These are phyloP conservation scores for Eristalinus sepulchralis DNA, from an alignment of 2,888 invertebrate species.

Conservation along the genomic window DNA sequence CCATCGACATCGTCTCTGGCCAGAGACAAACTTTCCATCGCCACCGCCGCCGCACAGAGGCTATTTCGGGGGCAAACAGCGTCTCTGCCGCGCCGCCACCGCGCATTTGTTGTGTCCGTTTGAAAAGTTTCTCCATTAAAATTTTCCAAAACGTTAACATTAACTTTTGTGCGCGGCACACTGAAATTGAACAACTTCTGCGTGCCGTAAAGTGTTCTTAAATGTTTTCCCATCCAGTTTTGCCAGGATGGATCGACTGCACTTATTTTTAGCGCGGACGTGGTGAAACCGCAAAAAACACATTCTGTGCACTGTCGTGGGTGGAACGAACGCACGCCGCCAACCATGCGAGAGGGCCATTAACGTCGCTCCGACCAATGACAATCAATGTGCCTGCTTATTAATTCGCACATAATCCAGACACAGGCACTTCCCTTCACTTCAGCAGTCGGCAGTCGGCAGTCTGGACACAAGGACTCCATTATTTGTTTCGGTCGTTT, in stretches of 20 bases:
- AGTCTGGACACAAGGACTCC: background rate
- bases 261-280: constrained; percentile 54
- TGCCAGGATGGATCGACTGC: constrained; percentile 32
- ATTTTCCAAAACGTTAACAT: constrained; percentile 65
- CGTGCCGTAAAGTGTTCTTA: constrained; percentile 28
- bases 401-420: constrained; percentile 57
- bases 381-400: constrained; percentile 57
- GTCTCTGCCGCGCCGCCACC: background rate
- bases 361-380: constrained; percentile 48
- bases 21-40: constrained; percentile 52
- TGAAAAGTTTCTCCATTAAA: constrained; percentile 65
- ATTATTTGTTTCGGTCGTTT: constrained; percentile 14
- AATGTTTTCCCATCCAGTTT: background rate
- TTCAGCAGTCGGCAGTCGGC: background rate
- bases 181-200: constrained; percentile 61
- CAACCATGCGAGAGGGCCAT: constrained; percentile 21
- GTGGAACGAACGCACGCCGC: background rate
- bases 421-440: constrained; percentile 21
- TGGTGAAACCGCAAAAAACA: constrained; percentile 42
- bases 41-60: background rate
- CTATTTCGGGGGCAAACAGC: constrained; percentile 44
- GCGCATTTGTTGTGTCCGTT: constrained; percentile 31
- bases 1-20: constrained; percentile 46
- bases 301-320: constrained; percentile 23
- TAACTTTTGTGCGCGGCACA: constrained; percentile 55